These are phyloP conservation scores for Syncerus caffer DNA, from an alignment of 2,797 vertebrate genomes.

Conservation along the genomic window DNA sequence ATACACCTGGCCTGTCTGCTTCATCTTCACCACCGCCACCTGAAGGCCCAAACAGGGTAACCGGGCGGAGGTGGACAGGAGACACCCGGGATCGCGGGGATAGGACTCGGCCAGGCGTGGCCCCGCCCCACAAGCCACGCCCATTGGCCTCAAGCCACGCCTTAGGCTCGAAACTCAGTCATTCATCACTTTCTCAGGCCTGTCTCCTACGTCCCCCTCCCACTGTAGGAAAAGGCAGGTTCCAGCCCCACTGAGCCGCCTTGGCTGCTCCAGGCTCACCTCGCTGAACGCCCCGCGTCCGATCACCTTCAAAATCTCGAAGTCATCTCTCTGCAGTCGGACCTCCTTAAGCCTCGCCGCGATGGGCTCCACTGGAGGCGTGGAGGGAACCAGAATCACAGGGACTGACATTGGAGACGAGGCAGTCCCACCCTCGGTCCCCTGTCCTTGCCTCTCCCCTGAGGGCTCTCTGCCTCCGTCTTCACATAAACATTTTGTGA, in stretches of 20 bases:
- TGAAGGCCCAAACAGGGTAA: slow-evolving; percentile 30
- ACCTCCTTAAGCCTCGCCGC: slow-evolving; percentile 84
- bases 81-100: accelerated
- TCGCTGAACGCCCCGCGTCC: slow-evolving; percentile 87
- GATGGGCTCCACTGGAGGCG: slow-evolving; percentile 85
- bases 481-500: background rate
- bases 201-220: background rate
- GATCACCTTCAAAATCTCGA: slow-evolving; percentile 92
- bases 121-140: background rate
- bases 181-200: slow-evolving; percentile 64
- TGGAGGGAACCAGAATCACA: background rate
- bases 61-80: background rate
- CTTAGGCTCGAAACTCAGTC: slow-evolving; percentile 10
- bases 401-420: background rate
- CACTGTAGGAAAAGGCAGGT: too few relatives aligned
- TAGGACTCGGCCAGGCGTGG: accelerated
- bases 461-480: background rate
- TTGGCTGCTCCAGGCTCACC: background rate
- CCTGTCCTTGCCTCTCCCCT: background rate
- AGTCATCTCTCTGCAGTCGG: slow-evolving; percentile 89
- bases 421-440: background rate
- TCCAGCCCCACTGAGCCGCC: background rate
- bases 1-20: slow-evolving; percentile 86
- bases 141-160: background rate
- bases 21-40: slow-evolving; percentile 90